These are phyloP conservation scores for Hydrolagus colliei DNA, from an alignment of 2,797 vertebrate species.

Conservation along the genomic window DNA sequence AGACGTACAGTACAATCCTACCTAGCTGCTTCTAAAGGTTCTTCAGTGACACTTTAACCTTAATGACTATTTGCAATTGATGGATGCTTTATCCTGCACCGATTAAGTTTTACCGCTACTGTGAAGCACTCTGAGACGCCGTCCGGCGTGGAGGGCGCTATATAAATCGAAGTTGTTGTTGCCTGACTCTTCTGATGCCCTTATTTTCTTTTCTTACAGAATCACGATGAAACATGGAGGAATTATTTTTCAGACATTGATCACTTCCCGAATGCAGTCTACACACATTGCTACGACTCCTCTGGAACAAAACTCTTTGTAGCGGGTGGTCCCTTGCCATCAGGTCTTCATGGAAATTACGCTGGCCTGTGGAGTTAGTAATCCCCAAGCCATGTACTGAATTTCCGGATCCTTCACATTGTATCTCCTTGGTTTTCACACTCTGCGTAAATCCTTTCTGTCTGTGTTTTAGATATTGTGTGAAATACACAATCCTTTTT, in stretches of 20 bases:
- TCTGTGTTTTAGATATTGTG: conserved; percentile 34
- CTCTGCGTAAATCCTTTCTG: conserved; percentile 24
- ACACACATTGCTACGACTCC: conserved; percentile 96
- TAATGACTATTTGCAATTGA: not conserved
- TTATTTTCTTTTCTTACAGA: conserved; percentile 53
- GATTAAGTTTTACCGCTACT: not conserved
- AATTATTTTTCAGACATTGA: conserved; percentile 96
- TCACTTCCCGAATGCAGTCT: conserved; percentile 95
- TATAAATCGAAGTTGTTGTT: too few relatives aligned
- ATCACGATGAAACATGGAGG: conserved; percentile 95
- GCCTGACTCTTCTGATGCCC: not conserved
- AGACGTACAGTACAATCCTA: too few relatives aligned
- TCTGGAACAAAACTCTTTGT: conserved; percentile 97
- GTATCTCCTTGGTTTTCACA: conserved; percentile 31
- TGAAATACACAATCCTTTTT: conserved; percentile 45
- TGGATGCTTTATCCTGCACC: not conserved
- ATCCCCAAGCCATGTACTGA: conserved; percentile 35
- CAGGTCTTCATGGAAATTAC: conserved; percentile 95
- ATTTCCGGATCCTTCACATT: not conserved
- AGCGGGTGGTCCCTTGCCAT: conserved; percentile 91
- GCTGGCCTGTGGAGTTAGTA: conserved; percentile 94
- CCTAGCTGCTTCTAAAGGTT: too few relatives aligned
- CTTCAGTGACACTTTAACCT: too few relatives aligned
- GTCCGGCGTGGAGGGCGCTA: too few relatives aligned
- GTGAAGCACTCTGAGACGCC: too few relatives aligned